These are phyloP conservation scores for Drosophila simulans DNA, from an alignment of 1,140 invertebrate genomes.

Conservation along the genomic window DNA sequence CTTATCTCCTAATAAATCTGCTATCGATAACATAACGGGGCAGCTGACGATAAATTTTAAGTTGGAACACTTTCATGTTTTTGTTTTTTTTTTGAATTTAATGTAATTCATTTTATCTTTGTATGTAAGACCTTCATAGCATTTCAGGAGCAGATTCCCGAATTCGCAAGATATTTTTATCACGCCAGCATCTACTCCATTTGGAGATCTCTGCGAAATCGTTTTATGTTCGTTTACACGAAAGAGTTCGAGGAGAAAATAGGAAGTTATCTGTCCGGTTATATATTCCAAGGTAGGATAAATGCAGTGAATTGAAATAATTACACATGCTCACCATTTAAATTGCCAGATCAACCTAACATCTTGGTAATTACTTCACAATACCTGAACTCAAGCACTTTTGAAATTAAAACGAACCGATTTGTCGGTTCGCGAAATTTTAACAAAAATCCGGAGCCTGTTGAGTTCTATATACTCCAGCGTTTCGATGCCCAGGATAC, in stretches of 20 bases:
- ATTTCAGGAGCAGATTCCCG: slow-evolving; percentile 69
- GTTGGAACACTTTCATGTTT: neutral
- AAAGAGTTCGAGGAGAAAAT: slow-evolving; percentile 34
- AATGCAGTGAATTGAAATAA: slow-evolving; percentile 3
- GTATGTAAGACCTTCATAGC: slow-evolving; percentile 57
- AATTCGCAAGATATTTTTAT: slow-evolving; percentile 61
- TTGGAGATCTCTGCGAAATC: slow-evolving; percentile 67
- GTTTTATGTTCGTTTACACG: slow-evolving; percentile 69
- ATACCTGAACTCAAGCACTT: slow-evolving; percentile 49
- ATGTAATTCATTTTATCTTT: too few relatives aligned
- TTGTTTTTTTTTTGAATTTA: neutral
- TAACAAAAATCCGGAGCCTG: neutral
- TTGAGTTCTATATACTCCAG: slow-evolving; percentile 41
- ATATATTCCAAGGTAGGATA: slow-evolving; percentile 56
- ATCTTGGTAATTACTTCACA: slow-evolving; percentile 54
- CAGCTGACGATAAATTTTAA: slow-evolving; percentile 16
- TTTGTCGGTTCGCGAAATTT: slow-evolving; percentile 63
- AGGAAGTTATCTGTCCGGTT: slow-evolving; percentile 27
- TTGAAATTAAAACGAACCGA: slow-evolving; percentile 70
- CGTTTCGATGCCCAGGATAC: slow-evolving; percentile 42
- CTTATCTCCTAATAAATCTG: neutral
- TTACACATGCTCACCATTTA: neutral
- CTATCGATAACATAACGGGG: slow-evolving; percentile 25
- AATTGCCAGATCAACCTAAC: slow-evolving; percentile 67
- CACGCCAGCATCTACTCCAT: slow-evolving; percentile 66